Base-by-base conservation (phyloP, 2,888 invertebrate species). In the Drosophila anomalata region DNA sequence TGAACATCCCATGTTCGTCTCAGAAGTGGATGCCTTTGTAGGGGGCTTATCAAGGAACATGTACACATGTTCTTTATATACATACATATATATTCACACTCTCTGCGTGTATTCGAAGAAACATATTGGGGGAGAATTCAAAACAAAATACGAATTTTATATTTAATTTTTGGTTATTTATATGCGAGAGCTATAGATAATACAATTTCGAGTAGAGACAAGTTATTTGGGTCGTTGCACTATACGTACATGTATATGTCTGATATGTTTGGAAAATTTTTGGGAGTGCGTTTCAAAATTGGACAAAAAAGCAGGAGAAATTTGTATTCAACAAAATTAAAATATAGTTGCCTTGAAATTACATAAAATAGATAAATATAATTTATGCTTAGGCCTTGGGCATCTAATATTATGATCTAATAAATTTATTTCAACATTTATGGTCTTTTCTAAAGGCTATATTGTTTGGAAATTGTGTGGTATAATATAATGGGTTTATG, bases 221-320 rank as follows among this genome's bases (percentile, higher is more conserved):
- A 46, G 51, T 58, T 70, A 70, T 66, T 47, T 79, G 65, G 54
- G 75, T 70, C 52, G 74, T 74, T 77, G 80, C 36, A 36, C 36
- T 36, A n/a, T 36, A 36, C 36, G 36, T 36, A 36, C 14, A 36
- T 36, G 12, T 36, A 36, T 36, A 36, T 36, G 12, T 36, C 11
- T 33, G 33, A 9, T 2, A 47, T 48, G 26, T 14, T 36, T 14
- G 36, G 36, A 12, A 36, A 36, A 36, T 36, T 14, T 36, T 36
- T 0, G 36, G 7, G 7, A 36, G n/a, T 36, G 36, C 12, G 36
- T 36, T 36, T n/a, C 36, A 36, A 14, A 36, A 14, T 14, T 36
- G n/a, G n/a, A 2, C 7, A 36, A 14, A 36, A 36, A 14, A 14
- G 14, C 14, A 14, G 14, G 14, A 14, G 14, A 14, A 14, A 14